Evolutionary conservation across 1,140 invertebrate genomes (phyloP).

Genomic region (Magallana ariakensis): DNA sequence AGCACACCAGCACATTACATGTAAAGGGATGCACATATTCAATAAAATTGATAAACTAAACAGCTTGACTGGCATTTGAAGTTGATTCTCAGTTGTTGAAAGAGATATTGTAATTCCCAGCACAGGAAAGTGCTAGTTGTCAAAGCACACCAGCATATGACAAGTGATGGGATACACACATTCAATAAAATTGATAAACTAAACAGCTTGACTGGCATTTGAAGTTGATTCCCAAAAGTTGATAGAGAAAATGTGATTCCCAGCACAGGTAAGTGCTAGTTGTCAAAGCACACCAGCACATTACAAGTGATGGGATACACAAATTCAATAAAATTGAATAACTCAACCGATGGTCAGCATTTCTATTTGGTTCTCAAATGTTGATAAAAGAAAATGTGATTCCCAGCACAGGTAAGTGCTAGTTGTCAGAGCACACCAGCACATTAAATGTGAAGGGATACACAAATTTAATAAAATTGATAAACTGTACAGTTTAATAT

Average conservation of each 20-base stretch:
- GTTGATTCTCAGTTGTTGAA: too few species aligned
- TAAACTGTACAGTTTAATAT: too few species aligned
- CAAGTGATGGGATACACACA: neutral
- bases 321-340: neutral
- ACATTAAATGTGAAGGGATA: neutral
- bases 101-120: neutral
- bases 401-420: constrained; percentile 51
- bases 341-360: too few species aligned
- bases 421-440: constrained; percentile 52
- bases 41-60: neutral
- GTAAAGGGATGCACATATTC: neutral
- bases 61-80: too few species aligned
- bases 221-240: too few species aligned
- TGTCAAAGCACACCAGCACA: constrained; percentile 7
- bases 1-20: constrained; percentile 27
- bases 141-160: constrained; percentile 16
- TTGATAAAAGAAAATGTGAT: neutral
- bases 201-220: too few species aligned
- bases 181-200: neutral
- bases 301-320: neutral
- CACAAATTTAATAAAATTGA: neutral
- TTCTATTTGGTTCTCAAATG: too few species aligned
- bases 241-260: neutral
- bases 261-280: neutral
- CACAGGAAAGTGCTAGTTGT: neutral